Evolutionary conservation across 2,888 invertebrate species (phyloP), one percentile per base, ranked within the genome.

Genomic region (Idaea dimidiata): DNA sequence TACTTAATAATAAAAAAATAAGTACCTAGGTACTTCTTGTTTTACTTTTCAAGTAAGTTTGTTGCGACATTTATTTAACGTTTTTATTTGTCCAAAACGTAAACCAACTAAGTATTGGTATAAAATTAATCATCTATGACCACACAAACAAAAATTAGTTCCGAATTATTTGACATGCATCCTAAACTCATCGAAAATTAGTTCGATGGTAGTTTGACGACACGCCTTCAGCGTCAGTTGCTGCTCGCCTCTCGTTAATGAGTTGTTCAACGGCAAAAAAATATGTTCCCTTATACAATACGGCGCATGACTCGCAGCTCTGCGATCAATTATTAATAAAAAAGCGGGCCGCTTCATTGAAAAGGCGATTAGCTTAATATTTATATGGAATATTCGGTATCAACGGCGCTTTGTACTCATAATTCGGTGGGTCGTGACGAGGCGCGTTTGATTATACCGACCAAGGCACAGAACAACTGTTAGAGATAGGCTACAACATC

Each of bases 351-450:
- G 91, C 89, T 88, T 88, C 89, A 91, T 91, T 92, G 91, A 92
- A 92, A 92, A 91, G 91, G 91, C 92, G 92, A 91, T 92, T 92
- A 92, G 92, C 91, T 91, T 91, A 92, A 92, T 92, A 92, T 92
- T 92, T 91, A 92, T 91, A 91, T 91, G 92, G 92, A 91, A 92
- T 91, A 92, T 91, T 91, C 91, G 89, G 91, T 91, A 91, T 91
- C 89, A 91, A 91, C 91, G 91, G 86, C 88, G 86, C 91, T 90
- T 92, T 92, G 92, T 92, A 89, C 81, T 81, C 82, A 84, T 92
- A 92, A 92, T 92, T 91, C 90, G 91, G 91, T 89, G 87, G 87
- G 87, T 87, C 87, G 80, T 92, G 92, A 92, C 91, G 86, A 77
- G 82, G 91, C 91, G 88, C 80, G 83, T 91, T 90, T 89, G 87